phyloP scores from a whole-genome alignment of 2,888 invertebrate species.

The Chorisops tibialis region DNA sequence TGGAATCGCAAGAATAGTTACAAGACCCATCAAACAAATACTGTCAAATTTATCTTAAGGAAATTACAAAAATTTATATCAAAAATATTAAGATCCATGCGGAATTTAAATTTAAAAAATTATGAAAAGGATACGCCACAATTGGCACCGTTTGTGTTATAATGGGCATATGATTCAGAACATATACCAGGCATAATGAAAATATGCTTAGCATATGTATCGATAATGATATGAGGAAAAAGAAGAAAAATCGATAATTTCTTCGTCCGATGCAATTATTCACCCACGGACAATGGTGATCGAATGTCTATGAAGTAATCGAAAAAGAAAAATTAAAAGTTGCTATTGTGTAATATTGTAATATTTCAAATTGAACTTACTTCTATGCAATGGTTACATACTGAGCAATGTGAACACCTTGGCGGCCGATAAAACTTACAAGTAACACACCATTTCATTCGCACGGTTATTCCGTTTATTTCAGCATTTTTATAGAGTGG shows the following conservation, averaged over 20 bases:
- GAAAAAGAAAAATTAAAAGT: slow-evolving; percentile 9
- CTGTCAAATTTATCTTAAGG: slow-evolving; percentile 52
- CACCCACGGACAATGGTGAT: slow-evolving; percentile 99
- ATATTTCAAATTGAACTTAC: slow-evolving; percentile 53
- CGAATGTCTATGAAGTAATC: slow-evolving; percentile 80
- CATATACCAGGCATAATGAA: slow-evolving; percentile 86
- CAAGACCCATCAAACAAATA: slow-evolving; percentile 87
- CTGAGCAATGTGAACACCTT: slow-evolving; percentile 97
- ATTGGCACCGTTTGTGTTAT: slow-evolving; percentile 78
- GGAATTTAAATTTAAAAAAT: slow-evolving; percentile 42
- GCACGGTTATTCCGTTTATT: slow-evolving; percentile 96
- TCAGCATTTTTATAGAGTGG: slow-evolving; percentile 96
- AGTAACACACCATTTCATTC: slow-evolving; percentile 99
- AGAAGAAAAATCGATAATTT: slow-evolving; percentile 98
- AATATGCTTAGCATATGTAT: slow-evolving; percentile 98
- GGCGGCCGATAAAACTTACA: slow-evolving; percentile 99
- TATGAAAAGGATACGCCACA: slow-evolving; percentile 88
- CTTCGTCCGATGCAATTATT: slow-evolving; percentile 96
- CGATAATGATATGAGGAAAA: slow-evolving; percentile 93
- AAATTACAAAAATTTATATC: slow-evolving; percentile 27
- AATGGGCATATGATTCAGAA: slow-evolving; percentile 78
- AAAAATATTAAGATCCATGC: slow-evolving; percentile 1
- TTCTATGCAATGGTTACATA: slow-evolving; percentile 98
- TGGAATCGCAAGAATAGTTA: slow-evolving; percentile 88
- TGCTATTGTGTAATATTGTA: neutral